Conservation (phyloP, 2,797 vertebrate genomes). For the Rhinella marina region DNA sequence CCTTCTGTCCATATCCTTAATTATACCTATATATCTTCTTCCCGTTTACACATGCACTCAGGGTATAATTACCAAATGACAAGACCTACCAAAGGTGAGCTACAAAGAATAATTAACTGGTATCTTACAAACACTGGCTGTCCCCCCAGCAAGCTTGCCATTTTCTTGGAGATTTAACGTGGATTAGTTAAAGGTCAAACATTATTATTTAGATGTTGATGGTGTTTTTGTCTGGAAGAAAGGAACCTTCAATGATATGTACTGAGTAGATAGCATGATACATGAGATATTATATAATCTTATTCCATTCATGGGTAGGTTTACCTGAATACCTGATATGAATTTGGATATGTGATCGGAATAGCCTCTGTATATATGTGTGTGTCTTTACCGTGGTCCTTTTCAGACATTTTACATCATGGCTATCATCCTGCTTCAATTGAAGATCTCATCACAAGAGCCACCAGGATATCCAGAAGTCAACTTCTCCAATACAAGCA, state of each 20-base stretch:
- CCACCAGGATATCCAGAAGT: too few relatives aligned
- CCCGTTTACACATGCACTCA: constrained; percentile 41
- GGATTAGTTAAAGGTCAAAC: constrained; percentile 54
- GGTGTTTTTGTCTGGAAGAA: constrained; percentile 12
- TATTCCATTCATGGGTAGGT: too few relatives aligned
- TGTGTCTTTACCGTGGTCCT: not conserved
- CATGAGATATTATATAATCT: not conserved
- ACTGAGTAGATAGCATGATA: not conserved
- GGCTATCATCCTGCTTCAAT: too few relatives aligned
- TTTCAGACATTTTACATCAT: not conserved
- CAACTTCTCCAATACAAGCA: too few relatives aligned
- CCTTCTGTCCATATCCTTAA: constrained; percentile 50
- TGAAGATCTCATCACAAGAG: too few relatives aligned
- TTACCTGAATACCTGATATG: not conserved
- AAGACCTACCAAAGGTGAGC: constrained; percentile 48
- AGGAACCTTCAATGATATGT: not conserved
- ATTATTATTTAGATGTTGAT: constrained; percentile 40
- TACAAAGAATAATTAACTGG: constrained; percentile 52
- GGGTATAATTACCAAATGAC: constrained; percentile 54
- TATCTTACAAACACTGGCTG: constrained; percentile 37
- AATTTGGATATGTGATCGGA: not conserved
- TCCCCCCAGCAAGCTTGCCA: constrained; percentile 45
- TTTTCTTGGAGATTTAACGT: constrained; percentile 39
- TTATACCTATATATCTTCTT: constrained; percentile 60
- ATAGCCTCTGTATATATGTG: too few relatives aligned